Evolutionary conservation across 2,888 invertebrate species (phyloP).

Genomic region (Tachina lurida): DNA sequence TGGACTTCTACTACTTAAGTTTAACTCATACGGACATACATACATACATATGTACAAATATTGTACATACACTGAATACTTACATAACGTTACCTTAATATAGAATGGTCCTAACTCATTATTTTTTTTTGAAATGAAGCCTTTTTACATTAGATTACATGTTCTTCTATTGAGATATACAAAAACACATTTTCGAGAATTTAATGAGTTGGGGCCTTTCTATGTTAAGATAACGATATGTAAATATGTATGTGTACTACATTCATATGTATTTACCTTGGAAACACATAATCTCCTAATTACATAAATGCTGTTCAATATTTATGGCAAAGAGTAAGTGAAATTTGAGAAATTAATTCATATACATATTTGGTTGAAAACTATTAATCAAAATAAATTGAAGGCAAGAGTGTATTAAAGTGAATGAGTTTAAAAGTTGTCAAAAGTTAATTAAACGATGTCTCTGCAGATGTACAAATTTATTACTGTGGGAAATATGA

Average conservation of each 20-base stretch:
- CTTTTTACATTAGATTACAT: neutral
- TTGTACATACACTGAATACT: no score
- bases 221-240: neutral
- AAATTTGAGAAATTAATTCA: conserved; percentile 39
- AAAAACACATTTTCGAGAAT: no score
- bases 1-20: neutral
- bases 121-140: no score
- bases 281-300: neutral
- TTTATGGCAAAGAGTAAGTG: neutral
- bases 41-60: neutral
- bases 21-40: neutral
- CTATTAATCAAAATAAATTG: conserved; percentile 20
- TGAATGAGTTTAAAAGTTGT: neutral
- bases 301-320: neutral
- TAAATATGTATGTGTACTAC: neutral
- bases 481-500: neutral
- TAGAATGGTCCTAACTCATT: no score
- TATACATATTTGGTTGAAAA: neutral
- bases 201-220: no score
- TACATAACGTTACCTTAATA: no score
- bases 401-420: neutral
- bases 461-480: neutral
- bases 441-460: neutral
- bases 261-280: neutral
- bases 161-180: no score